A percentile compares a stretch with the other conserved stretches of the same genome.
Evolutionary conservation across 2,888 invertebrate genomes (phyloP).

Genomic region (Ophion obscuratus): DNA sequence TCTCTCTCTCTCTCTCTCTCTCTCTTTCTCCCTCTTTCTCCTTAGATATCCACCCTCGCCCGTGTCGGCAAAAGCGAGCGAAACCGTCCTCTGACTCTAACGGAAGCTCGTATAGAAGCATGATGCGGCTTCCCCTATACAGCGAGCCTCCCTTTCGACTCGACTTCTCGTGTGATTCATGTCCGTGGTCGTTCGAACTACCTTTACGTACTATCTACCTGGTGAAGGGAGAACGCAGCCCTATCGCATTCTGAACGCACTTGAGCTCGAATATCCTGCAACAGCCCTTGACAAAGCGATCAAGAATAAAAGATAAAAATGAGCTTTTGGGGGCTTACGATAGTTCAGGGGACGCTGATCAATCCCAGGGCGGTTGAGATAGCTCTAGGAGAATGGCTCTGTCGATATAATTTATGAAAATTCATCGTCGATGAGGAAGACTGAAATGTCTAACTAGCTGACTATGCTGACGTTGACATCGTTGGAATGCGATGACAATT

Average conservation of each 20-base stretch:
- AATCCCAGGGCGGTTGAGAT: too few relatives aligned
- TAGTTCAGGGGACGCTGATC: too few relatives aligned
- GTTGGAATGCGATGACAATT: too few relatives aligned
- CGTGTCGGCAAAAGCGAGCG: neutral
- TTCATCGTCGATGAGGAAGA: too few relatives aligned
- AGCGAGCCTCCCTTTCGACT: conserved; percentile 47
- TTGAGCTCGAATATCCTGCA: neutral
- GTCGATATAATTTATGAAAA: too few relatives aligned
- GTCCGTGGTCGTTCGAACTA: conserved; percentile 3
- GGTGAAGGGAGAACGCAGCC: conserved; percentile 5
- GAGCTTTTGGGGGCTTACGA: too few relatives aligned
- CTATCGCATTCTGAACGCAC: conserved; percentile 14
- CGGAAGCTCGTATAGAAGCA: conserved; percentile 51
- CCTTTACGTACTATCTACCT: conserved; percentile 11
- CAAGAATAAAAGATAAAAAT: neutral
- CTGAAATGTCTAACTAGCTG: too few relatives aligned
- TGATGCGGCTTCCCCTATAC: conserved; percentile 40
- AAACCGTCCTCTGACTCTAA: conserved; percentile 13
- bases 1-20: conserved; percentile 30
- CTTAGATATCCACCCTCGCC: neutral
- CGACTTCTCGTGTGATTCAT: conserved; percentile 62
- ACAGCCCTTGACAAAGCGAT: neutral
- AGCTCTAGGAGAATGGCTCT: too few relatives aligned
- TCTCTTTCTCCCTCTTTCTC: conserved; percentile 15
- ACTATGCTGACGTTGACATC: too few relatives aligned